These are phyloP conservation scores for Nasalis larvatus DNA, from an alignment of 2,113 vertebrate species.

Conservation along the genomic window DNA sequence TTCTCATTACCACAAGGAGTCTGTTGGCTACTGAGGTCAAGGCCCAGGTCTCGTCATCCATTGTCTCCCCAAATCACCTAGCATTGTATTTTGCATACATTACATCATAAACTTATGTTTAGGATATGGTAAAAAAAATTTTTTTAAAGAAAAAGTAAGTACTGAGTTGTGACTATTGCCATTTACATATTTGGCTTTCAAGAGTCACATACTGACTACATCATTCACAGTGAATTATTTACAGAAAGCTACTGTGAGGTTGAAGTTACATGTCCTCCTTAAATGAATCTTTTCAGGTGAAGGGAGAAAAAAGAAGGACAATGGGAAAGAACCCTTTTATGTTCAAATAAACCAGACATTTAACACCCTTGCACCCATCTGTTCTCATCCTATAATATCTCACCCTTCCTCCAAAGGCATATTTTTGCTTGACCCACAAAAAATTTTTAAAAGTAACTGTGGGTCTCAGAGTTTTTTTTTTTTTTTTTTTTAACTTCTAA, in stretches of 20 bases:
- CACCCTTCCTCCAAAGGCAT: conserved; percentile 9
- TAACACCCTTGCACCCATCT: not conserved
- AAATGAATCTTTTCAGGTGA: conserved; percentile 43
- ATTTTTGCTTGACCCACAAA: not conserved
- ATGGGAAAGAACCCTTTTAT: not conserved
- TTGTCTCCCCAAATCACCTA: not conserved
- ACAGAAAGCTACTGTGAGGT: not conserved
- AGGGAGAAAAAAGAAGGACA: not conserved
- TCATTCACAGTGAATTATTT: conserved; percentile 13
- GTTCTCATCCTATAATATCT: not conserved
- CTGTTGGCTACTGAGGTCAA: not conserved
- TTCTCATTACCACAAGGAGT: not conserved
- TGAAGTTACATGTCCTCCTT: conserved; percentile 51
- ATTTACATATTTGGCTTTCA: not conserved
- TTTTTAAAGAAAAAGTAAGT: not conserved
- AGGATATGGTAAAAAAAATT: not conserved
- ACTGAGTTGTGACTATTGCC: not conserved
- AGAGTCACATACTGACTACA: not conserved
- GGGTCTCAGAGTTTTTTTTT: not conserved
- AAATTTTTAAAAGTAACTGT: not conserved
- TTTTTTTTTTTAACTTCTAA: not conserved
- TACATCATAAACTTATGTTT: not conserved
- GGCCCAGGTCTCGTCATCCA: not conserved
- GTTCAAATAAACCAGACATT: conserved; percentile 8
- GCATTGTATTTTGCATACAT: not conserved